phyloP scores from a whole-genome alignment of 2,113 vertebrate genomes.

The Casuarius casuarius region DNA sequence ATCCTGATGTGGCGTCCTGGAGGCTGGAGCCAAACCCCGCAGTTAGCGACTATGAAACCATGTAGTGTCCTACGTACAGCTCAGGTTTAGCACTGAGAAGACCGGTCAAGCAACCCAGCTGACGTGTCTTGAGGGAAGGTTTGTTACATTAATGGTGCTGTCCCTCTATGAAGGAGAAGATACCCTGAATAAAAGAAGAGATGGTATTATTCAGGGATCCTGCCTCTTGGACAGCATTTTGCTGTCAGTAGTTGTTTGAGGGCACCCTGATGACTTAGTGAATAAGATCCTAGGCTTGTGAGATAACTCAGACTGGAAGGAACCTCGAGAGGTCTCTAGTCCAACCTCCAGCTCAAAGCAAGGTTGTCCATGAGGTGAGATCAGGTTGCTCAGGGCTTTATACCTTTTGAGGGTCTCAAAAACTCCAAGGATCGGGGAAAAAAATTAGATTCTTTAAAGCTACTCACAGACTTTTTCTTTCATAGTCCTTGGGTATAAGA shows the following conservation, averaged over 20 bases:
- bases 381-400: not conserved
- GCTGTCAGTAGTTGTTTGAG: not conserved
- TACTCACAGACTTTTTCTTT: not conserved
- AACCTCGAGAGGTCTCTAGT: not conserved
- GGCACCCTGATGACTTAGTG: not conserved
- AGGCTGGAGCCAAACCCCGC: not conserved
- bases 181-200: not conserved
- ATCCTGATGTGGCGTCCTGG: not conserved
- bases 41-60: not conserved
- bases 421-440: rapidly evolving
- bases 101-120: not conserved
- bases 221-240: not conserved
- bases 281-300: not conserved
- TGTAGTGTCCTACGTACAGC: not conserved
- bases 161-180: not conserved
- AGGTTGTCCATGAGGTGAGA: not conserved
- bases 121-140: not conserved
- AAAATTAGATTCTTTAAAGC: not conserved
- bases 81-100: not conserved
- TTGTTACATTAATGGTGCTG: not conserved
- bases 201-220: not conserved
- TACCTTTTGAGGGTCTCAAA: not conserved
- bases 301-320: not conserved
- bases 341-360: not conserved
- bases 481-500: not conserved